Base-by-base conservation (phyloP, 2,888 invertebrate species). In the Seira sanloemensis region DNA sequence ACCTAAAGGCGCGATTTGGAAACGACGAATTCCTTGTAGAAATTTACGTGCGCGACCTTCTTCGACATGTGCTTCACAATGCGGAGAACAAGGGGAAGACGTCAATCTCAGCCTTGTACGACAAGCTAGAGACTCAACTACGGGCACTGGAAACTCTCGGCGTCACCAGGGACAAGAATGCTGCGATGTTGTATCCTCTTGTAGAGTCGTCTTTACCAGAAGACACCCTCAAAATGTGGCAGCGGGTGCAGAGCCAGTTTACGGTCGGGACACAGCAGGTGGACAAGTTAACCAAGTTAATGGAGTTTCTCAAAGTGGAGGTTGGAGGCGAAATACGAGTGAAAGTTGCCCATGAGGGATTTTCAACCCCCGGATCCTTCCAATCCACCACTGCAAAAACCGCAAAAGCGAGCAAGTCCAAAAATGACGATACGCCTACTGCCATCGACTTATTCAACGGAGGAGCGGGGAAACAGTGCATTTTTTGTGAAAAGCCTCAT, bases 21-120 rank as follows among this genome's bases (percentile, higher is more conserved):
- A 24, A 54, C 0, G 58, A 79, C 1, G 26, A 27, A 0, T 46
- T 27, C 1, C 67, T 84, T 1, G 67, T 79, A 0, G 71, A 84
- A 66, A 72, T 84, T 0, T 84, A 84, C 65, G 67, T 84, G 0
- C 68, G 84, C 12, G 84, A 84, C n/a, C 23, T 84, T 0, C 62
- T 84, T 0, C 26, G 25, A 1, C 65, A 78, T 0, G 78, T 78
- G 0, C n/a, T 46, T 18, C 19, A 67, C 16, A 76, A 76, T 21
- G 67, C 76, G 0, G 12, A 7, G 0, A 1, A 67, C 12, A 50
- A 24, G 18, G 5, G 18, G 12, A 65, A 5, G 2, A 21, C 23
- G 23, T 9, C 25, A n/a, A 9, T 68, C 2, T 26, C 25, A 9
- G 9, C 68, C 9, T n/a, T 68, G 4, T 68, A 68, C n/a, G 24